These are phyloP conservation scores for Anabacerthia variegaticeps DNA, from an alignment of 2,797 vertebrate genomes.

Conservation along the genomic window DNA sequence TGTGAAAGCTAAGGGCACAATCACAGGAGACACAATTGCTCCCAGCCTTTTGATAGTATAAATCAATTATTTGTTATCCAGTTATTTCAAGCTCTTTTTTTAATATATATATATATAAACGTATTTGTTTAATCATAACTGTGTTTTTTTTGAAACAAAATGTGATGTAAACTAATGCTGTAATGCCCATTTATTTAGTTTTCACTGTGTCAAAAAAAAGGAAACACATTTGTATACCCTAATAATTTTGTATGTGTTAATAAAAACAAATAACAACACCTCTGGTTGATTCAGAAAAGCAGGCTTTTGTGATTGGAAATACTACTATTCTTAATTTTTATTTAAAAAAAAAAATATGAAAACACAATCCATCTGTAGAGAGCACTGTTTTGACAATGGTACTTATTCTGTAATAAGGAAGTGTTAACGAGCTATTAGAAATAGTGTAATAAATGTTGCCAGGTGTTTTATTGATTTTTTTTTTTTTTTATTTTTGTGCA, in stretches of 20 bases:
- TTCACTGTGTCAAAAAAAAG: constrained; percentile 61
- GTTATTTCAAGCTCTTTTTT: constrained; percentile 57
- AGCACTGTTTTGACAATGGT: not conserved
- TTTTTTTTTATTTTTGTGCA: not conserved
- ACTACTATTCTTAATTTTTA: not conserved
- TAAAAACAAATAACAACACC: constrained; percentile 73
- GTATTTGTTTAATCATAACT: constrained; percentile 55
- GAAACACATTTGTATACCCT: constrained; percentile 74
- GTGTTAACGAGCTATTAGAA: not conserved
- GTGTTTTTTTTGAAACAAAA: constrained; percentile 34
- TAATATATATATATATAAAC: not conserved
- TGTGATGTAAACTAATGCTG: constrained; percentile 65
- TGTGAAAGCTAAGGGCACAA: constrained; percentile 41
- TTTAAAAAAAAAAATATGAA: not conserved
- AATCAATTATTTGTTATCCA: constrained; percentile 46
- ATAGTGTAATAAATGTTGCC: not conserved
- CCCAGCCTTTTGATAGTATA: constrained; percentile 32
- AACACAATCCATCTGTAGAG: not conserved
- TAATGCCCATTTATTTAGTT: constrained; percentile 64
- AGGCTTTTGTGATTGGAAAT: constrained; percentile 29
- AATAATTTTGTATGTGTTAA: constrained; percentile 82
- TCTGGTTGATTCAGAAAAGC: constrained; percentile 63
- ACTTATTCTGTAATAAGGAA: not conserved
- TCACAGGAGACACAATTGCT: not conserved
- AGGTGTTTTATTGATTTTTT: not conserved